These are phyloP conservation scores for Amorpha juglandis DNA, from an alignment of 2,888 invertebrate genomes.

Conservation along the genomic window DNA sequence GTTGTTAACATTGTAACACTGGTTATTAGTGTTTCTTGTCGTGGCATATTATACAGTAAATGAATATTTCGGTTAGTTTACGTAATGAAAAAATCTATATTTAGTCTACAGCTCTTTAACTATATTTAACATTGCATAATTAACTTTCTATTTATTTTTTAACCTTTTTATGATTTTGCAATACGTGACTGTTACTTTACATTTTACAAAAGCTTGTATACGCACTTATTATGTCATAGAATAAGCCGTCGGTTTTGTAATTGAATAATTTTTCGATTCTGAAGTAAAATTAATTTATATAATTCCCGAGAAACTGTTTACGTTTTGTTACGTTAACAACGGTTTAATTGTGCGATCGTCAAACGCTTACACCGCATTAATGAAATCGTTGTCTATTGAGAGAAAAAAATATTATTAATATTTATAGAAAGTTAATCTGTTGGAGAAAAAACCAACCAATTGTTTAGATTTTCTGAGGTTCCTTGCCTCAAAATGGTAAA, in stretches of 20 bases:
- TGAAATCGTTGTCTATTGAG: background rate
- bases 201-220: background rate
- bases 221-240: too few relatives aligned
- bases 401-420: background rate
- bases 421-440: slow-evolving; percentile 1
- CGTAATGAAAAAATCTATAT: too few relatives aligned
- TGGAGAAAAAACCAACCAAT: background rate
- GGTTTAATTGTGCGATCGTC: background rate
- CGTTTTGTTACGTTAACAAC: background rate
- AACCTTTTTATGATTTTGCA: background rate
- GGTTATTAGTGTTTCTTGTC: too few relatives aligned
- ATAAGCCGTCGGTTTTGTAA: background rate
- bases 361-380: background rate
- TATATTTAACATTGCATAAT: background rate
- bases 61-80: too few relatives aligned
- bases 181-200: background rate
- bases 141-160: background rate
- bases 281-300: background rate
- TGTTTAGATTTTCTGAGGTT: background rate
- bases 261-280: background rate
- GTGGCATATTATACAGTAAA: too few relatives aligned
- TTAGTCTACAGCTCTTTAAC: too few relatives aligned
- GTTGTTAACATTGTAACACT: too few relatives aligned
- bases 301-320: background rate
- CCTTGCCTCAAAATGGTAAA: too few relatives aligned